Percentiles rank a stretch among this genome's conserved stretches.
These are phyloP conservation scores for Urechis unicinctus DNA, from an alignment of 2,888 invertebrate species.

Conservation along the genomic window DNA sequence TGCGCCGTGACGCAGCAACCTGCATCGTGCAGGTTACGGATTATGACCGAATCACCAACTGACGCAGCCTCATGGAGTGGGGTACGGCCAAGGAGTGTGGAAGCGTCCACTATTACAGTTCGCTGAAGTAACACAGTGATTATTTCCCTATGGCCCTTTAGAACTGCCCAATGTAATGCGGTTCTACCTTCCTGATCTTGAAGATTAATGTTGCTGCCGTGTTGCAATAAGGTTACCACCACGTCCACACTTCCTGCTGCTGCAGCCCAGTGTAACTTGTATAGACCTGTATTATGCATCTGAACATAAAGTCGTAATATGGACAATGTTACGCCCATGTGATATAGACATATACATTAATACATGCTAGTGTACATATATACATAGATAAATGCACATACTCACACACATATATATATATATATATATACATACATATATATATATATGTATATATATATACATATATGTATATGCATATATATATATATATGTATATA, in stretches of 20 bases:
- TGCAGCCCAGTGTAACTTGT: background rate
- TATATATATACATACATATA: too few relatives aligned
- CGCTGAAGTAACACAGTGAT: background rate
- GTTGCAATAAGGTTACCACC: background rate
- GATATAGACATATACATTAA: too few relatives aligned
- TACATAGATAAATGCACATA: too few relatives aligned
- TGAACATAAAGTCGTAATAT: too few relatives aligned
- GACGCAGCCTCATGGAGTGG: background rate
- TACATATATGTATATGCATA: too few relatives aligned
- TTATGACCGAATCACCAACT: background rate
- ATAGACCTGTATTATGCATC: background rate
- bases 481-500: too few relatives aligned
- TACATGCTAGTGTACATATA: too few relatives aligned
- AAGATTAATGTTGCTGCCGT: background rate
- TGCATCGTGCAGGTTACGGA: background rate
- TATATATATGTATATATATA: too few relatives aligned
- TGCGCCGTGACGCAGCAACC: background rate
- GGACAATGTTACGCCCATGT: too few relatives aligned
- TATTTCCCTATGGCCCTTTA: background rate
- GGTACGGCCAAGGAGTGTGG: background rate
- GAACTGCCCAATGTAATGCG: background rate
- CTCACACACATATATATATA: too few relatives aligned
- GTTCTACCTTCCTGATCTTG: background rate
- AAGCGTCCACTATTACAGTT: background rate
- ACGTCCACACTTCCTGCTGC: background rate